Percentiles rank a stretch among this genome's conserved stretches.
These are phyloP conservation scores for Otolemur crassicaudatus DNA, from an alignment of 2,797 vertebrate genomes.

Conservation along the genomic window DNA sequence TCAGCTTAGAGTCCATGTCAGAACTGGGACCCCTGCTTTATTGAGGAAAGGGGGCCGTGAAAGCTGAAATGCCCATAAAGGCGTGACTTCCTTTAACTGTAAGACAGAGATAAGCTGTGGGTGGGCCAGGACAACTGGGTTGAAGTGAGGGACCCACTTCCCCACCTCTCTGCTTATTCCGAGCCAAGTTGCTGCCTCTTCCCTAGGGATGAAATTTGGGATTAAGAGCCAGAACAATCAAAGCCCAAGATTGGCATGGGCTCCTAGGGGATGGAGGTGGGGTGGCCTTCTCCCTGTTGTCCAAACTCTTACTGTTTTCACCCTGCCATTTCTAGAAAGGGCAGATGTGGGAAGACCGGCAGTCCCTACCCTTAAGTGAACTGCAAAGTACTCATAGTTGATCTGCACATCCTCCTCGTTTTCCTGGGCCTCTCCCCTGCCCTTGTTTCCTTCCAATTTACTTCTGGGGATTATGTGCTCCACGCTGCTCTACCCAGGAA, in stretches of 20 bases:
- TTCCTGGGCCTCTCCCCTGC: background rate
- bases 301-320: background rate
- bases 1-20: background rate
- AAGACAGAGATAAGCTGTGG: fast-evolving
- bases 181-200: background rate
- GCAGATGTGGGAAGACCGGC: background rate
- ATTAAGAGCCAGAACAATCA: background rate
- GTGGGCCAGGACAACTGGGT: background rate
- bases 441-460: background rate
- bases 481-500: background rate
- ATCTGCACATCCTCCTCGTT: background rate
- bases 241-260: background rate
- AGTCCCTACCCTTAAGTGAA: background rate
- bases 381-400: background rate
- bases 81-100: background rate
- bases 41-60: background rate
- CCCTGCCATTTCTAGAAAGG: background rate
- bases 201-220: background rate
- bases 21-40: background rate
- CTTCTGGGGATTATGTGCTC: background rate
- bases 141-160: background rate
- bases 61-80: background rate
- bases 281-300: background rate
- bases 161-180: background rate
- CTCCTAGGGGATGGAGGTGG: background rate